Evolutionary conservation across 2,797 vertebrate species (phyloP), one percentile per base, ranked within the genome.

Genomic region (Sebastes vulpes): DNA sequence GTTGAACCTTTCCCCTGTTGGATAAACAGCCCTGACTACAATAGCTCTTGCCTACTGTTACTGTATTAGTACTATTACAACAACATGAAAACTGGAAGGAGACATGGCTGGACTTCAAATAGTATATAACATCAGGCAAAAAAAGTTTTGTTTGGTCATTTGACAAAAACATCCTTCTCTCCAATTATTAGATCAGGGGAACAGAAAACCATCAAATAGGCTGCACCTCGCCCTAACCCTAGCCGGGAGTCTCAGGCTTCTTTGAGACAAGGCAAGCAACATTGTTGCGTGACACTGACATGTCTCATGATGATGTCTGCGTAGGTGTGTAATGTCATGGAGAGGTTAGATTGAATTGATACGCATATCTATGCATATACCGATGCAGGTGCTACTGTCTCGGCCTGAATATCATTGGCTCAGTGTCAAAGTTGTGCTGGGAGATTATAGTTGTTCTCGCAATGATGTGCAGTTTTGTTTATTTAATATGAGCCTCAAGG

Each of bases 251-350:
- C 12, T 5, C 6, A 6, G 14, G 25, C 42, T 23, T 31, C 66
- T 42, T 60, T 25, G 16, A 23, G 28, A 83, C 65, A 31, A 26
- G 64, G 6, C 65, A 56, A 18, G 81, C 32, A 26, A 81, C 84
- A 91, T 91, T 85, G 63, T 63, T 91, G 23, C 72, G 74, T 86
- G 86, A 81, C 83, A 86, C 8, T 54, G 42, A 66, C 54, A 4
- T 65, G 46, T 42, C 38, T 72, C n/a, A 20, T 65, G 10, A 28
- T 50, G 31, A 65, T 0, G 9, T 32, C 32, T 1, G 38, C 1
- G 52, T 85, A 84, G 88, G 86, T 57, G 79, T 86, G 69, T 70
- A 4, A 35, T 60, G 88, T 92, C 83, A 90, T 12, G 1, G 2
- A 52, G 25, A 77, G 79, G 72, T 85, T 60, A 75, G 23, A 11